These are phyloP conservation scores for Tanypteryx hageni DNA, from an alignment of 2,888 invertebrate genomes.

Conservation along the genomic window DNA sequence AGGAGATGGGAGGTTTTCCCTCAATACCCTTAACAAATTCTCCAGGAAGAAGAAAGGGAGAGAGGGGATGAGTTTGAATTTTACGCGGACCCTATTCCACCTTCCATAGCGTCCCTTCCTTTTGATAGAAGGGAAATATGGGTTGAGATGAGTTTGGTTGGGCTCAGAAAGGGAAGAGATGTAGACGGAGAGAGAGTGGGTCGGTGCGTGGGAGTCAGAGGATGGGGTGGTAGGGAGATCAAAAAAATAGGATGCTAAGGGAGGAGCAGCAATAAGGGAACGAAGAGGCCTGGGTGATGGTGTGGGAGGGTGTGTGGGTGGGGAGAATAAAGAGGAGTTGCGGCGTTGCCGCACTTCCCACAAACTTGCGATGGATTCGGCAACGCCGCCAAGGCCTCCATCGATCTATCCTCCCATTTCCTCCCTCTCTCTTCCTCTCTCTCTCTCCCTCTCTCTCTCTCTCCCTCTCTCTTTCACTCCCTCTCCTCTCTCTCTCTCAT, in stretches of 20 bases:
- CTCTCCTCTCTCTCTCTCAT: too few species aligned
- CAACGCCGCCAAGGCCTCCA: slow-evolving; percentile 63
- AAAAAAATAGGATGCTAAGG: background rate
- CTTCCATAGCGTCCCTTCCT: background rate
- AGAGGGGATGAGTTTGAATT: slow-evolving; percentile 18
- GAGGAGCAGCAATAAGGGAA: too few species aligned
- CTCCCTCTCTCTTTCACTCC: too few species aligned
- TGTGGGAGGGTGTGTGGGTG: background rate
- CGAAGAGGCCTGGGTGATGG: background rate
- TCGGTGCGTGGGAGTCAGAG: background rate
- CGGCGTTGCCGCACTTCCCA: slow-evolving; percentile 1
- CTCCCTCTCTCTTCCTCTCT: slow-evolving; percentile 11
- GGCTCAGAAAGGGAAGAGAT: too few species aligned
- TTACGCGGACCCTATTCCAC: slow-evolving; percentile 22
- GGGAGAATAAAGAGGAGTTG: background rate
- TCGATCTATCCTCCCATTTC: slow-evolving; percentile 28
- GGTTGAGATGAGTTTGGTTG: background rate
- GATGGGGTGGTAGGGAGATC: background rate
- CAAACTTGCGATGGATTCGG: slow-evolving; percentile 41
- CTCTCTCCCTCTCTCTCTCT: background rate
- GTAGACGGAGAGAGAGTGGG: background rate
- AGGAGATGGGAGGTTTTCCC: background rate
- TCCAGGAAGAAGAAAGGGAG: background rate
- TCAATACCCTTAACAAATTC: background rate
- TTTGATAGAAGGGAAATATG: slow-evolving; percentile 42